Percentiles rank a stretch among this genome's conserved stretches.
Evolutionary conservation across 1,140 invertebrate species (phyloP).

Genomic region (Brachionus sp.): DNA sequence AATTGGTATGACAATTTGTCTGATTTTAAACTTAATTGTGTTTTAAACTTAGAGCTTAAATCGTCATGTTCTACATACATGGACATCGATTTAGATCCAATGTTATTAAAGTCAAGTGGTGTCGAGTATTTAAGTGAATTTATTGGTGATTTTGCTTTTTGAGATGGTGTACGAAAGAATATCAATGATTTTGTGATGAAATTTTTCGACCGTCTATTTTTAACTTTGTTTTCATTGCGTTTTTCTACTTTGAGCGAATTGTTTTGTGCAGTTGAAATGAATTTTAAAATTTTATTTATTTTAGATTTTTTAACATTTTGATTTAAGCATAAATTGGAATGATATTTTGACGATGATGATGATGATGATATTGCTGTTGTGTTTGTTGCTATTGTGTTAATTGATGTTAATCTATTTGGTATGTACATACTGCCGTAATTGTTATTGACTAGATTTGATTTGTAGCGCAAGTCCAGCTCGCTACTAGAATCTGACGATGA

Average conservation of each 20-base stretch:
- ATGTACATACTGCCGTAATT: neutral
- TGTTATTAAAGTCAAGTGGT: neutral
- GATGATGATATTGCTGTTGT: neutral
- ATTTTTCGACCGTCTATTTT: neutral
- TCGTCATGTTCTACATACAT: neutral
- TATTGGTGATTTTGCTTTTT: neutral
- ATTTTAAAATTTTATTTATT: conserved; percentile 25
- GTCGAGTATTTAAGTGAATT: neutral
- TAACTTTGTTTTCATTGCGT: neutral
- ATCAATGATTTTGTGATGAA: neutral
- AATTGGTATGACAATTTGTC: neutral
- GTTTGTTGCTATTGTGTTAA: too few species aligned
- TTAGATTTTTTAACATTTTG: neutral
- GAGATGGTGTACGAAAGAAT: neutral
- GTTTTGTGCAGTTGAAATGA: neutral
- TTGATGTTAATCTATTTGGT: neutral
- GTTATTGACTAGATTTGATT: neutral
- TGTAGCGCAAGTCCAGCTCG: neutral
- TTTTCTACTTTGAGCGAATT: neutral
- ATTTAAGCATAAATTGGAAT: conserved; percentile 6
- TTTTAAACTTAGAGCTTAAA: neutral
- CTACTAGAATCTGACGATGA: neutral
- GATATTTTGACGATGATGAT: neutral
- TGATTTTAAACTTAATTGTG: neutral
- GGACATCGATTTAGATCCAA: neutral